Base-by-base conservation (phyloP, 2,797 vertebrate genomes). In the Erithacus rubecula region DNA sequence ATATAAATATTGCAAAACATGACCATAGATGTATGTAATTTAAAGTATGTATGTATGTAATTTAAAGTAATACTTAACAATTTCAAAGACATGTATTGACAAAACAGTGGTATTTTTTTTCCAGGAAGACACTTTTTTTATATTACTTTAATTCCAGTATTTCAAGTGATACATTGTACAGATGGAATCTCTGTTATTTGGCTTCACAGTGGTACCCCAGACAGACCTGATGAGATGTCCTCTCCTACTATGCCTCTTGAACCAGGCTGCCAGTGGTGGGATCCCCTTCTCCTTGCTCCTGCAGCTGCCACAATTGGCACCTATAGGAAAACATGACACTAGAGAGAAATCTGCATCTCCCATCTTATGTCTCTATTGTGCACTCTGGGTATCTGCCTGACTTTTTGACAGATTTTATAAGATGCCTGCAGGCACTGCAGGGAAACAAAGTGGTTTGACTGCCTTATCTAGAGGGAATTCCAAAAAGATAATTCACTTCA, bases 171-270 rank as follows among this genome's bases (percentile, higher is more conserved):
- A 8, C 5, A 13, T 30, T 56, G 18, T 49, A 37, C 12, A 26
- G 46, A 8, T 56, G 44, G 47, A 58, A 22, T 53, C 18, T n/a
- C 68, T 83, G 18, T 58, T 64, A 6, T 3, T 47, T 4, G 6
- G 26, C 36, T 55, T 72, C 64, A 30, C 10, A 1, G n/a, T 8
- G 36, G 56, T 46, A 27, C 18, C 36, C 18, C 0, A 0, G 21
- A 26, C 6, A 2, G 7, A 12, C 29, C n/a, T 24, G 27, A 49
- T 26, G 24, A n/a, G 41, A 26, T 34, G 24, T 4, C 1, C 30
- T 72, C 22, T 41, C 37, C 62, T 56, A 9, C 44, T 20, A 1
- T 44, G 53, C 5, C 30, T 47, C 43, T 32, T 53, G 78, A 44
- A 17, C 24, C n/a, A 44, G 29, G 13, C 51, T 58, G 64, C 20